phyloP scores from a whole-genome alignment of 37 sponge, comb jelly and placozoan genomes.

The Beroe ovata region DNA sequence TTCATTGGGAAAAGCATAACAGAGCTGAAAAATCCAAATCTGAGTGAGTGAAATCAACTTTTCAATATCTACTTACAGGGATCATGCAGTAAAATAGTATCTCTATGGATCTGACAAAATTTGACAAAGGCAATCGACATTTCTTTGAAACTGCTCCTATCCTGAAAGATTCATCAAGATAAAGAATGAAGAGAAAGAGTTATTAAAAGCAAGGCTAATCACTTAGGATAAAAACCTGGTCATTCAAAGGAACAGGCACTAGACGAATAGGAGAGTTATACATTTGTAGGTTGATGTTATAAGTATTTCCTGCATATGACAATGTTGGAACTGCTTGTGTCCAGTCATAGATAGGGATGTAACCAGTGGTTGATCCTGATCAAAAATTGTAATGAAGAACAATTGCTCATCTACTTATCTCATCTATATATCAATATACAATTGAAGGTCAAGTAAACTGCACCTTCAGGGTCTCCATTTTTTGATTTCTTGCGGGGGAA shows the following conservation, averaged over 20 bases:
- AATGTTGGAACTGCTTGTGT: conserved; percentile 49
- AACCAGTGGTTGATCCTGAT: conserved; percentile 34
- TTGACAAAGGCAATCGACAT: conserved; percentile 56
- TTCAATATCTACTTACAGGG: conserved; percentile 34
- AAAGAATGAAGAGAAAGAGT: too few species aligned
- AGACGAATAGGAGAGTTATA: conserved; percentile 56
- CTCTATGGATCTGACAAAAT: conserved; percentile 65
- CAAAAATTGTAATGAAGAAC: too few species aligned
- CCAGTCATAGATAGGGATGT: conserved; percentile 63
- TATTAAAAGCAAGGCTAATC: too few species aligned
- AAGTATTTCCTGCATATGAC: conserved; percentile 52
- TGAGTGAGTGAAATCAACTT: too few species aligned
- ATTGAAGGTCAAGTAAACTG: neutral
- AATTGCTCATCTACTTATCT: too few species aligned
- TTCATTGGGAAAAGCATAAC: too few species aligned
- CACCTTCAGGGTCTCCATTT: neutral
- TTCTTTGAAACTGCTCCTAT: conserved; percentile 4
- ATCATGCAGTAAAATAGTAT: conserved; percentile 38
- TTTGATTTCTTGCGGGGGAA: neutral
- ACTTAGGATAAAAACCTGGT: too few species aligned
- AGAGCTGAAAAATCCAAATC: too few species aligned
- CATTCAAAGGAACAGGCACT: conserved; percentile 47
- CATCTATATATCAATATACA: too few species aligned
- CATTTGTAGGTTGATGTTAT: conserved; percentile 64
- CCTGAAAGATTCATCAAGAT: too few species aligned